Conservation (phyloP, 2,113 vertebrate species). For the Thamnophis sirtalis region DNA sequence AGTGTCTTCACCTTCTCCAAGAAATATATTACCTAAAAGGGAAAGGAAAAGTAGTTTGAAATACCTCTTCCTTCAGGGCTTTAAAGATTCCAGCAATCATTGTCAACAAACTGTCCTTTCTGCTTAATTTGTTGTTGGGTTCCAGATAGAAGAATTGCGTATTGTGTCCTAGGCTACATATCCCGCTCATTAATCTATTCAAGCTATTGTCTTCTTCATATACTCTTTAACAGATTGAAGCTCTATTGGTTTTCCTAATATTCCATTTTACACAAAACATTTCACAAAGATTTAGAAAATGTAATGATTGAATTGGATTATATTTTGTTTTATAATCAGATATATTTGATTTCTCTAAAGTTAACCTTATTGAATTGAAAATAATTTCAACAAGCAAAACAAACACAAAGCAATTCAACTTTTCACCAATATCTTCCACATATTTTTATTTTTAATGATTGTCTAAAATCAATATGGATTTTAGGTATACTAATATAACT, state of each 20-base stretch:
- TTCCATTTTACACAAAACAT: background rate
- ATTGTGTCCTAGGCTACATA: background rate
- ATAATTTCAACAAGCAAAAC: constrained; percentile 20
- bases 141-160: constrained; percentile 28
- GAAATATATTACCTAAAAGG: constrained; percentile 46
- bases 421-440: constrained; percentile 15
- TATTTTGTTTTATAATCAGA: constrained; percentile 14
- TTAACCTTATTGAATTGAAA: constrained; percentile 13
- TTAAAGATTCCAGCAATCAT: constrained; percentile 40
- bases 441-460: constrained; percentile 18
- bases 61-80: constrained; percentile 31
- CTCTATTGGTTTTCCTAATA: background rate
- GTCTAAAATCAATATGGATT: constrained; percentile 27
- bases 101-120: constrained; percentile 27
- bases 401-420: background rate
- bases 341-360: constrained; percentile 7
- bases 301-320: background rate
- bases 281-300: constrained; percentile 1
- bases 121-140: constrained; percentile 37
- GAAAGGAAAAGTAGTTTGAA: constrained; percentile 4
- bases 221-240: background rate
- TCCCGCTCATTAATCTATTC: constrained; percentile 21
- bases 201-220: background rate
- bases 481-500: constrained; percentile 28
- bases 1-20: constrained; percentile 46